Base-by-base conservation (phyloP, 2,797 vertebrate genomes). In the Moxostoma hubbsi region DNA sequence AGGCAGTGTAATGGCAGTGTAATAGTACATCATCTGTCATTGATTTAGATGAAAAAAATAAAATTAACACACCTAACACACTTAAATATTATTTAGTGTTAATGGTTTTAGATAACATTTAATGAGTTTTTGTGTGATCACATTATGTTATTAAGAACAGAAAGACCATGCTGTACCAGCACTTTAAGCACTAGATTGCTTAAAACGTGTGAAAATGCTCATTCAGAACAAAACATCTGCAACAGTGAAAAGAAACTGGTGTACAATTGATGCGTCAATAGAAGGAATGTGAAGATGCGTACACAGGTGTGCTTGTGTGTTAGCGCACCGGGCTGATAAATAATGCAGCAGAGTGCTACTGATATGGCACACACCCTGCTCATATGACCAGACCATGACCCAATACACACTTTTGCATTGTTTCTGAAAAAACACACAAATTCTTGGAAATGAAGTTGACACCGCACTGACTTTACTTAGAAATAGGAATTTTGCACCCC, bases 181-280 rank as follows among this genome's bases (percentile, higher is more conserved):
- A 63, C n/a, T 43, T 50, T 24, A 7, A n/a, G n/a, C n/a, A n/a
- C 7, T 10, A 2, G 24, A 43, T 43, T 9, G 43, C 62, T 46
- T 46, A 46, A 64, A 9, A 24, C 24, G 2, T 18, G 46, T 16
- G 8, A 18, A 72, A 9, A 43, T 6, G 1, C 49, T 49, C 50
- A 47, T 15, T 8, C 55, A 61, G 45, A 47, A 79, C 58, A 79
- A 72, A 79, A 79, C 59, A 72, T 71, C 77, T 50, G 51, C 76
- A 24, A 57, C 36, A 57, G 5, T 57, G 9, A 55, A 65, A 77
- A 64, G 47, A 77, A 50, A 46, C 7, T 16, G 5, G 7, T 0
- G 51, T 54, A 9, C 50, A 64, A 64, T 5, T 24, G 16, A 58
- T 1, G 47, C 47, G 12, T 77, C 18, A 13, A 68, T 61, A 77